phyloP scores from a whole-genome alignment of 2,797 vertebrate species.

The Falco biarmicus region DNA sequence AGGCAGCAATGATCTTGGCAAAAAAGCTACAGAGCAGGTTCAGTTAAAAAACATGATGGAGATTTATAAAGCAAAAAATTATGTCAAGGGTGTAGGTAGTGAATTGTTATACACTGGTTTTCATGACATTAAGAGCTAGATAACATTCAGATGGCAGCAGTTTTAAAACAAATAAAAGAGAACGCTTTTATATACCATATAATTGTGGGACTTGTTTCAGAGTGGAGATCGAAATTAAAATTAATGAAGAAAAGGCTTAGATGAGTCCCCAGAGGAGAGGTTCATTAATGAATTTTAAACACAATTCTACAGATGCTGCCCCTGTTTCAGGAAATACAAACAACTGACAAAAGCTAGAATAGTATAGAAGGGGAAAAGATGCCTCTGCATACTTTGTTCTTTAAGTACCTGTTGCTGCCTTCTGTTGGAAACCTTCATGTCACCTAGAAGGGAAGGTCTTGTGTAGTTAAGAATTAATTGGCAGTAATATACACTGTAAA shows the following conservation, averaged over 20 bases:
- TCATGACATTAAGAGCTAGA: background rate
- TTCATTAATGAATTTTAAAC: slow-evolving; percentile 46
- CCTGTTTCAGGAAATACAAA: slow-evolving; percentile 20
- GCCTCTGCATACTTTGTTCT: background rate
- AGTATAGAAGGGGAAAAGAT: background rate
- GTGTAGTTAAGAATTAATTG: background rate
- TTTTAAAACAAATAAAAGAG: slow-evolving; percentile 23
- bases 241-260: background rate
- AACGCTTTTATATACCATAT: background rate
- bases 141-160: background rate
- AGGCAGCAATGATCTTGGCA: background rate
- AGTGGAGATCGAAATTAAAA: slow-evolving; percentile 32
- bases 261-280: slow-evolving; percentile 3
- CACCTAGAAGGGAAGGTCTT: background rate
- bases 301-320: slow-evolving; percentile 12
- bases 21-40: background rate
- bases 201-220: background rate
- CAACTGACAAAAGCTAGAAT: background rate
- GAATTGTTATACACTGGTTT: background rate
- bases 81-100: background rate
- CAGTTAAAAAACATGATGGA: background rate
- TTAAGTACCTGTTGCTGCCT: background rate
- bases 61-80: background rate
- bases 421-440: background rate
- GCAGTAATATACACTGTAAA: background rate